Evolutionary conservation across 1,140 invertebrate species (phyloP).

Genomic region (Nixonia krombeini): DNA sequence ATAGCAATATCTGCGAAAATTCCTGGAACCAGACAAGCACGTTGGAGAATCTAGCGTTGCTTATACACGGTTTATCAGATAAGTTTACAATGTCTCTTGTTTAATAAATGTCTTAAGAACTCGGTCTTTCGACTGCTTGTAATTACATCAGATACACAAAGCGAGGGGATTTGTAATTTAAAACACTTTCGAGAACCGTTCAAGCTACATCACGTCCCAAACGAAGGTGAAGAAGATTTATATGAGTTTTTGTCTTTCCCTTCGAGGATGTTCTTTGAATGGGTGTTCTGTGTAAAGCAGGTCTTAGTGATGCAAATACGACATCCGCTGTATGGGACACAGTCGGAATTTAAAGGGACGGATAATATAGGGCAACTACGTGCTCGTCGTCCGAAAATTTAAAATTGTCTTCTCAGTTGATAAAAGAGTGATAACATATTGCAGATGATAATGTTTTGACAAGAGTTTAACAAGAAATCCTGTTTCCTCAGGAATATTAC

Average conservation of each 20-base stretch:
- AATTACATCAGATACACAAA: no score
- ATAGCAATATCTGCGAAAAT: no score
- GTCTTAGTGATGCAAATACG: conserved; percentile 50
- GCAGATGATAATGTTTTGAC: conserved; percentile 3
- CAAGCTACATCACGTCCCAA: no score
- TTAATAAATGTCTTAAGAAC: no score
- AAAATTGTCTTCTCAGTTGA: conserved; percentile 40
- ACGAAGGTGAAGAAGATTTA: conserved; percentile 43
- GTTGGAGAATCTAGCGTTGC: no score
- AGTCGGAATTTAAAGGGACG: conserved; percentile 43
- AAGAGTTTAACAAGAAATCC: background rate
- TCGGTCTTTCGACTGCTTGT: no score
- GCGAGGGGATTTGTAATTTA: no score
- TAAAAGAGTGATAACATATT: conserved; percentile 39
- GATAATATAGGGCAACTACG: conserved; percentile 40
- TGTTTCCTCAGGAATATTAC: no score
- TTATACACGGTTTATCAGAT: no score
- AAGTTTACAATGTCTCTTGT: no score
- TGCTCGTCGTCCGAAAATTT: conserved; percentile 43
- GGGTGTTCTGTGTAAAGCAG: conserved; percentile 45
- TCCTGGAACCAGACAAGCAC: no score
- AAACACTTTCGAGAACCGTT: no score
- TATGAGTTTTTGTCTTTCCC: conserved; percentile 42
- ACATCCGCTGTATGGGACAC: conserved; percentile 45
- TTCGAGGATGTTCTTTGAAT: conserved; percentile 40